These are phyloP conservation scores for Bolinopsis microptera DNA, from an alignment of 37 sponge, comb jelly and placozoan species.

Conservation along the genomic window DNA sequence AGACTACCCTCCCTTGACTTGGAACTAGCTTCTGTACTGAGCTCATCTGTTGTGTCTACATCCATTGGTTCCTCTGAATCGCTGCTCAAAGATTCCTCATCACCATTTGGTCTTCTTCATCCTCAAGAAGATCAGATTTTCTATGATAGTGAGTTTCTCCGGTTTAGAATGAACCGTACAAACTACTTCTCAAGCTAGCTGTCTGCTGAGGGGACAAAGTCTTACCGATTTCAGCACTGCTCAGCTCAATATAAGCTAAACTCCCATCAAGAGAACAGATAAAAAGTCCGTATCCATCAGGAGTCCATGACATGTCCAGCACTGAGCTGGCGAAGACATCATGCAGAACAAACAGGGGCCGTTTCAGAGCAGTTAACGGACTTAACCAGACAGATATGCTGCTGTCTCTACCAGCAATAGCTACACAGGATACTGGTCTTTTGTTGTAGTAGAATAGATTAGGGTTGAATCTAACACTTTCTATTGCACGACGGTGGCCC, in stretches of 20 bases:
- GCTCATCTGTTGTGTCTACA: conserved; percentile 32
- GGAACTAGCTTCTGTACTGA: conserved; percentile 16
- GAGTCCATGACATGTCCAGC: conserved; percentile 89
- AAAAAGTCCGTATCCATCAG: conserved; percentile 86
- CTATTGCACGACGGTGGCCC: conserved; percentile 93
- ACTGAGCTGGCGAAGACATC: conserved; percentile 89
- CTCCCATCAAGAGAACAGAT: conserved; percentile 90
- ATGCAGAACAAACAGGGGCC: conserved; percentile 87
- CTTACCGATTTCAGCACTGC: conserved; percentile 72
- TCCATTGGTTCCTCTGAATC: conserved; percentile 39
- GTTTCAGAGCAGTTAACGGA: conserved; percentile 80
- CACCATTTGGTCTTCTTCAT: background rate
- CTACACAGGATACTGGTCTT: conserved; percentile 72
- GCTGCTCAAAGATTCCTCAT: background rate
- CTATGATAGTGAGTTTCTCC: conserved; percentile 24
- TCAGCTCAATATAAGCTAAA: conserved; percentile 76
- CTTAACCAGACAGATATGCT: conserved; percentile 92
- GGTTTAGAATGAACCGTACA: conserved; percentile 72
- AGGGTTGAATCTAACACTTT: conserved; percentile 87
- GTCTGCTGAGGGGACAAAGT: conserved; percentile 68
- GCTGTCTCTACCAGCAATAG: conserved; percentile 91
- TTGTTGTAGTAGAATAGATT: conserved; percentile 75
- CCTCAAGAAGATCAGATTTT: conserved; percentile 55
- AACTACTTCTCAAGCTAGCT: conserved; percentile 71
- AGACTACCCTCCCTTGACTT: background rate